These are phyloP conservation scores for Chironomus striatipennis DNA, from an alignment of 1,140 invertebrate species.

Conservation along the genomic window DNA sequence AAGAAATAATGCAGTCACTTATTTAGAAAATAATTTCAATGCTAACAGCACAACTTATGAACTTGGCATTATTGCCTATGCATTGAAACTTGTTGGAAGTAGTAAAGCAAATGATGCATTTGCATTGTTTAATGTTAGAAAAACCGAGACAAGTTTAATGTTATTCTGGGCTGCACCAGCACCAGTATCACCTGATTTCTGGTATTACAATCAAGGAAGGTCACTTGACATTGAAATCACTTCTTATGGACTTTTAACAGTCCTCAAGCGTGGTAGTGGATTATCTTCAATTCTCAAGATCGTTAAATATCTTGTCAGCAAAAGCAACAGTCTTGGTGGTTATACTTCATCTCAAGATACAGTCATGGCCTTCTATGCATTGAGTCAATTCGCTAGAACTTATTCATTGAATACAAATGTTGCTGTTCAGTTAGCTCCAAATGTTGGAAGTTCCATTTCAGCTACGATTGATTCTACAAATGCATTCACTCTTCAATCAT, in stretches of 20 bases:
- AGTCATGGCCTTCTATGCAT: slow-evolving; percentile 53
- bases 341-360: slow-evolving; percentile 68
- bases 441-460: background rate
- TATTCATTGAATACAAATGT: slow-evolving; percentile 31
- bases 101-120: background rate
- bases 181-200: slow-evolving; percentile 41
- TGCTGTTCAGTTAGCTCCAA: slow-evolving; percentile 24
- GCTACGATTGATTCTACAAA: slow-evolving; percentile 38
- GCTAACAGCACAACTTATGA: slow-evolving; percentile 57
- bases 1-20: slow-evolving; percentile 41
- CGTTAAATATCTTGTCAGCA: slow-evolving; percentile 60
- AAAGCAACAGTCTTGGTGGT: slow-evolving; percentile 67
- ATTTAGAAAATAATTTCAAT: background rate
- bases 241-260: slow-evolving; percentile 60
- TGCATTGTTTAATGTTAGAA: background rate
- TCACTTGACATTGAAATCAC: slow-evolving; percentile 72
- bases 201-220: slow-evolving; percentile 40
- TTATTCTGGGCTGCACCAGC: background rate
- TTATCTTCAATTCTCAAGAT: slow-evolving; percentile 43
- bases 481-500: slow-evolving; percentile 41
- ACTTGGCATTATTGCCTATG: slow-evolving; percentile 65
- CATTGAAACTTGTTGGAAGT: slow-evolving; percentile 57
- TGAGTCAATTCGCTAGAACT: slow-evolving; percentile 48
- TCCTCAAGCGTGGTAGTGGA: slow-evolving; percentile 49
- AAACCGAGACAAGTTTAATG: background rate